Base-by-base conservation (phyloP, 1,140 invertebrate species). In the Varroa destructor region DNA sequence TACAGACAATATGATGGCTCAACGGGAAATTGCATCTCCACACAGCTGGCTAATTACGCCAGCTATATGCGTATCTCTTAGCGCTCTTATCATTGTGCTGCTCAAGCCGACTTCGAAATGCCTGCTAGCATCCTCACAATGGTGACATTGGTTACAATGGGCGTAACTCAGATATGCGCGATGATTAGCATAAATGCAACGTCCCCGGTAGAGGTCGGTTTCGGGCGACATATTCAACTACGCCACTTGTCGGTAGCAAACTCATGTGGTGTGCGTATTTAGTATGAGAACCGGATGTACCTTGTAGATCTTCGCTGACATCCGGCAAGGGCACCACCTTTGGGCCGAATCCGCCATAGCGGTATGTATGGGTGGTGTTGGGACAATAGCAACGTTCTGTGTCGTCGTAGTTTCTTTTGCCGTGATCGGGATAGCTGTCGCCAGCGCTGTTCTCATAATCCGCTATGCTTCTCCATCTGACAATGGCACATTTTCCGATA, bases 361-460 rank as follows among this genome's bases (percentile, higher is more conserved):
- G 3, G 61, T 12, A 25, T 12, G 61, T 67, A 12, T 67, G 14
- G 46, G 61, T 37, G 61, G 61, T 4, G 37, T 67, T 12, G 61
- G 61, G 46, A 37, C 61, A 2, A 67, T 67, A 37, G 61, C 61
- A 37, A 67, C 61, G 40, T 67, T 67, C 37, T 67, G 61, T 8
- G 61, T 67, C 40, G 61, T 67, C 61, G 61, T 12, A 36, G 61
- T 67, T 4, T 37, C 61, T 40, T 67, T 67, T 37, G 61, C 61
- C 12, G 40, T 67, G 61, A 67, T 67, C 61, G 61, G 61, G 12
- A 67, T 67, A 12, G 61, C 61, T 46, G 61, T 67, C n/a, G 61
- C 61, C 61, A 67, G 61, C 37, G 61, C 61, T 46, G 61, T 67
- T 14, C 12, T 67, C 3, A 37, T 67, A 12, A 67, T 67, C 61